These are phyloP conservation scores for Lumbricus terrestris DNA, from an alignment of 2,888 invertebrate species.

Conservation along the genomic window DNA sequence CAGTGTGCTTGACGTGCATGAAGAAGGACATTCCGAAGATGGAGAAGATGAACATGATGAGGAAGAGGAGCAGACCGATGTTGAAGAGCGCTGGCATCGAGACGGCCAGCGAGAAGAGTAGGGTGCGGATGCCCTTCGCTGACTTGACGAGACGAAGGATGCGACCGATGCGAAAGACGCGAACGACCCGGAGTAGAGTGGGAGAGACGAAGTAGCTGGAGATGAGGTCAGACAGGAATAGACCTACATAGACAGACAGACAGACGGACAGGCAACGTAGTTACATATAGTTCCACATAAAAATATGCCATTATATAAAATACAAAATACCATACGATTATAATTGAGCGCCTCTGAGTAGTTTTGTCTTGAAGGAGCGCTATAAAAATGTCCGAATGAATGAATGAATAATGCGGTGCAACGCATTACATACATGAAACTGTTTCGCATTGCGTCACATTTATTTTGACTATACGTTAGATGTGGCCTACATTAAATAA, in stretches of 20 bases:
- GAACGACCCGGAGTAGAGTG: slow-evolving; percentile 92
- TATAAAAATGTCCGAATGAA: too few relatives aligned
- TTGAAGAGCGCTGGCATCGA: slow-evolving; percentile 97
- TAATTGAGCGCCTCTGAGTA: too few relatives aligned
- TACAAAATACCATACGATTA: neutral
- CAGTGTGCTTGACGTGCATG: slow-evolving; percentile 93
- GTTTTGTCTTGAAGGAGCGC: too few relatives aligned
- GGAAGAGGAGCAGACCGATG: slow-evolving; percentile 93
- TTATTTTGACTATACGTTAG: neutral
- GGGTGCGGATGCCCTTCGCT: slow-evolving; percentile 94
- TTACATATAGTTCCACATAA: too few relatives aligned
- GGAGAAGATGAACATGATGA: slow-evolving; percentile 99
- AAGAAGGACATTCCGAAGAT: slow-evolving; percentile 99
- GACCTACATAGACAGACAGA: slow-evolving; percentile 65
- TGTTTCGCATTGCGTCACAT: neutral
- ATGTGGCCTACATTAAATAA: neutral
- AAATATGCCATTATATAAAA: too few relatives aligned
- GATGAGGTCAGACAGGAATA: slow-evolving; percentile 92
- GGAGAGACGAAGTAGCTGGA: slow-evolving; percentile 97
- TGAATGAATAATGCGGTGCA: neutral
- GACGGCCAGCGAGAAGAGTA: slow-evolving; percentile 96
- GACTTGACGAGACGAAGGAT: slow-evolving; percentile 96
- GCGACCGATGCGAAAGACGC: slow-evolving; percentile 96
- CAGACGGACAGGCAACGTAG: neutral
- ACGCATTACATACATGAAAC: neutral